Base-by-base conservation (phyloP, 2,888 invertebrate species). In the Nomada ferruginata region DNA sequence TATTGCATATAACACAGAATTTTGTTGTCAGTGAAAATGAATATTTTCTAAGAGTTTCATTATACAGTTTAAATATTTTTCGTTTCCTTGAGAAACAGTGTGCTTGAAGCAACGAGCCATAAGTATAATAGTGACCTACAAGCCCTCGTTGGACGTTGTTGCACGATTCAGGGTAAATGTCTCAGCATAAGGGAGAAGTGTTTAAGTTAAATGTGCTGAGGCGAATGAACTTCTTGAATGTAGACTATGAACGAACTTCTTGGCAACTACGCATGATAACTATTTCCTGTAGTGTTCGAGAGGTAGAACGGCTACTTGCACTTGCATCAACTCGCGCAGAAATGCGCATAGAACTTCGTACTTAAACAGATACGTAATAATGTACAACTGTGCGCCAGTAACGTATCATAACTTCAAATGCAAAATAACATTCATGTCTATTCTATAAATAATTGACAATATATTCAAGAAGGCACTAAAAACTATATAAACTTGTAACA, bases 201-300 rank as follows among this genome's bases (percentile, higher is more conserved):
- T 71, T 71, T 26, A 15, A 64, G 44, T 65, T 64, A 65, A 73
- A 65, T 29, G 44, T 11, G 20, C 42, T 36, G 36, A 18, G 20
- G 65, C 55, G 72, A 65, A 73, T 73, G 66, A 73, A 73, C 72
- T 73, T 57, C 65, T 20, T 53, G 53, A 55, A 65, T 65, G 53
- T 55, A 55, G 72, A 29, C 55, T 65, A 65, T 55, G 72, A 65
- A 73, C 52, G 63, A 52, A 71, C 52, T 63, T 52, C 63, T 71
- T 29, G 63, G 18, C 18, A 52, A 61, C 36, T 61, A 18, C 61
- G 44, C 53, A 68, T 53, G 53, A 36, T 23, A 68, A 68, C 23
- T 18, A 42, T 68, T 68, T 42, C 42, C 53, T 55, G 23, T 18
- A 4, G 18, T 10, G 11, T 55, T 68, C 55, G 42, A 36, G 23